These are phyloP conservation scores for Lithobates sylvaticus DNA, from an alignment of 2,797 vertebrate genomes.

Conservation along the genomic window DNA sequence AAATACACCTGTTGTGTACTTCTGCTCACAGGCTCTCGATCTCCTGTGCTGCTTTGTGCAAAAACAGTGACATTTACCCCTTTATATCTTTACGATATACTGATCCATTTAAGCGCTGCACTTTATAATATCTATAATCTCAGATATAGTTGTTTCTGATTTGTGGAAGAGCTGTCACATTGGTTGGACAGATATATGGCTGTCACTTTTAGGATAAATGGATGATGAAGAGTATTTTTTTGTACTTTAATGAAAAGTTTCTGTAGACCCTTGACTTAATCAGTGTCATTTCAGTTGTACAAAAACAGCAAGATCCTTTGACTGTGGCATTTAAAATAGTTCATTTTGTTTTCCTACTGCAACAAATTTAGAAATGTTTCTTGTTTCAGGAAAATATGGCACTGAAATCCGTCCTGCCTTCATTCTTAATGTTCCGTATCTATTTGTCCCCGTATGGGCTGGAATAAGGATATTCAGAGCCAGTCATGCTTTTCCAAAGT, in stretches of 20 bases:
- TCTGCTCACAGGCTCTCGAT: too few species aligned
- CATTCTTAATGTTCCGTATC: constrained; percentile 85
- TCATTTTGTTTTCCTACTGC: constrained; percentile 6
- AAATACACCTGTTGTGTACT: too few species aligned
- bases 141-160: too few species aligned
- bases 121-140: too few species aligned
- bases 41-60: too few species aligned
- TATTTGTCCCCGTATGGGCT: constrained; percentile 83
- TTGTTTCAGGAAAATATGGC: constrained; percentile 86
- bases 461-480: constrained; percentile 80
- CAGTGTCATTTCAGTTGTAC: constrained; percentile 1
- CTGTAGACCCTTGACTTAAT: constrained; percentile 5
- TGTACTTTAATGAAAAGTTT: neutral
- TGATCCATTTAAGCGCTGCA: too few species aligned
- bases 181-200: neutral
- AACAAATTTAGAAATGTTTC: constrained; percentile 18
- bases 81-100: too few species aligned
- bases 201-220: constrained; percentile 4
- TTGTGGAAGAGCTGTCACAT: constrained; percentile 9
- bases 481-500: constrained; percentile 71
- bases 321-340: neutral
- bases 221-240: neutral
- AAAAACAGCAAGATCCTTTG: neutral
- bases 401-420: constrained; percentile 84
- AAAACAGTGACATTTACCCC: too few species aligned